Percentiles rank a stretch among this genome's conserved stretches.
phyloP scores from a whole-genome alignment of 2,797 vertebrate species.

The Crax fasciolata region DNA sequence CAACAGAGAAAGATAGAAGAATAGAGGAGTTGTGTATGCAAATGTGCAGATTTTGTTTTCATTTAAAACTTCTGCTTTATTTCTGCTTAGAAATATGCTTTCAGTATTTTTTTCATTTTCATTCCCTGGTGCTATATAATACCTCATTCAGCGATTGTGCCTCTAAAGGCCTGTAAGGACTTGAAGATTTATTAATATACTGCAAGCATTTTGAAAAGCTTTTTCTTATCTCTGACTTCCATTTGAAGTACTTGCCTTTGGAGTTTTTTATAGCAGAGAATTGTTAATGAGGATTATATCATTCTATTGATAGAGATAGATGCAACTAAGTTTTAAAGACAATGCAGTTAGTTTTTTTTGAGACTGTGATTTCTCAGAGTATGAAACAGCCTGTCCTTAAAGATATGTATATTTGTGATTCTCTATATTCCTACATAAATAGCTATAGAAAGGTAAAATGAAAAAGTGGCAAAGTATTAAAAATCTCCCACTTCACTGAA shows the following conservation, averaged over 20 bases:
- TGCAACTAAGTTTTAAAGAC: background rate
- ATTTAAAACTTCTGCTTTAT: background rate
- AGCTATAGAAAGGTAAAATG: background rate
- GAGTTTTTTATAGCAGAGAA: background rate
- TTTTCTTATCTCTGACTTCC: background rate
- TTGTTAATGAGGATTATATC: background rate
- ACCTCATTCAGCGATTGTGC: background rate
- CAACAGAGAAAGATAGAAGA: background rate
- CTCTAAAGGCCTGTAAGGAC: background rate
- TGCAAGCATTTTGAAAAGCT: background rate
- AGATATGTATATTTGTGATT: background rate
- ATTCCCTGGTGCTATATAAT: background rate
- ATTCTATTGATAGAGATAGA: background rate
- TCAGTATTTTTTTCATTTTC: fast-evolving
- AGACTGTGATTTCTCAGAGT: background rate
- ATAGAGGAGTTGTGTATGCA: background rate
- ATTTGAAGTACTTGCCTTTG: background rate
- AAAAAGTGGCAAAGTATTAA: background rate
- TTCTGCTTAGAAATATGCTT: background rate
- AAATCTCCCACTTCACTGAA: background rate
- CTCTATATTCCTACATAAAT: background rate
- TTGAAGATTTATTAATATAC: background rate
- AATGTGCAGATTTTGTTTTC: background rate
- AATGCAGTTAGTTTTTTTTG: background rate
- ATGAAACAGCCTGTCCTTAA: background rate